phyloP scores from a whole-genome alignment of 2,113 vertebrate genomes.

The Blennius ocellaris region DNA sequence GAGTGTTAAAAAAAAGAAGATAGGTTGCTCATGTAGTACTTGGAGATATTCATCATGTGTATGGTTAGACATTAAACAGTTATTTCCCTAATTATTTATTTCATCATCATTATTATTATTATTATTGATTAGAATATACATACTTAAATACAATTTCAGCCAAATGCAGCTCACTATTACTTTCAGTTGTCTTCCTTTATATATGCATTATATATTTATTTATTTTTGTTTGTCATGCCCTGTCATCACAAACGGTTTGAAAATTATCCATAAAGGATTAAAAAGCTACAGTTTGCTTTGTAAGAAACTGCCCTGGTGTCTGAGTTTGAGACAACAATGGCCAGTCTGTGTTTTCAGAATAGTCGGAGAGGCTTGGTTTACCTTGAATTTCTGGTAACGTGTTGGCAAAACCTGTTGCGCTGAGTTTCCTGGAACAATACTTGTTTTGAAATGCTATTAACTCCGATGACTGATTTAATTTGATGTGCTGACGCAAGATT shows the following conservation, averaged over 20 bases:
- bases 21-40: neutral
- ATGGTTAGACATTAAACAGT: neutral
- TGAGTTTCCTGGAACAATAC: neutral
- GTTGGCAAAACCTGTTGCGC: conserved; percentile 63
- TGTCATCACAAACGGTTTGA: neutral
- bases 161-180: no score
- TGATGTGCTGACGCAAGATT: neutral
- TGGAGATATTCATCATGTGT: neutral
- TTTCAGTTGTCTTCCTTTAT: no score
- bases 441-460: conserved; percentile 15
- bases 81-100: neutral
- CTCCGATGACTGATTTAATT: conserved; percentile 3
- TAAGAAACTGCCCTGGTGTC: neutral
- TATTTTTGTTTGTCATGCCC: neutral
- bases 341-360: conserved; percentile 19
- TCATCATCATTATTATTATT: no score
- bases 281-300: neutral
- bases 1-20: neutral
- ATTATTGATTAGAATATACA: no score
- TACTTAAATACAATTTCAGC: no score
- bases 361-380: conserved; percentile 1
- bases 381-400: neutral
- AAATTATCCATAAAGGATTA: neutral
- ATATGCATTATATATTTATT: no score
- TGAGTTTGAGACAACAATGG: conserved; percentile 36